Evolutionary conservation across 2,888 invertebrate genomes (phyloP).

Genomic region (Lasius fuliginosus): DNA sequence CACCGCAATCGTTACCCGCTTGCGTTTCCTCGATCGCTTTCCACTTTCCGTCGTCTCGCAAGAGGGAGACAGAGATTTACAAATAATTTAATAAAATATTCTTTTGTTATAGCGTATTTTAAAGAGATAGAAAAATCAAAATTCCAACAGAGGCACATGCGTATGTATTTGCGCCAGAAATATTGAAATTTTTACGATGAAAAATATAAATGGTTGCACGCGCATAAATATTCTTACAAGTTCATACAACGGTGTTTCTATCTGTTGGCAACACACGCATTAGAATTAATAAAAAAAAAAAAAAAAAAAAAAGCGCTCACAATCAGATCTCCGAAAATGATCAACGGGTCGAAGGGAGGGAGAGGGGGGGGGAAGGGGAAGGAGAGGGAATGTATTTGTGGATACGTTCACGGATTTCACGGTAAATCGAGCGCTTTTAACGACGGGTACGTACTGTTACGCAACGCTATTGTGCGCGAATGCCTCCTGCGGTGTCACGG

Average conservation of each 20-base stretch:
- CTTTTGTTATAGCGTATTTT: background rate
- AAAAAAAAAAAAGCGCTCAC: background rate
- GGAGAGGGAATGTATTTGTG: constrained; percentile 33
- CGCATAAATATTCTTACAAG: background rate
- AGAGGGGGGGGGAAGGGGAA: constrained; percentile 30
- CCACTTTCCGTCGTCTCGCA: background rate
- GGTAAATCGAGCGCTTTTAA: constrained; percentile 78
- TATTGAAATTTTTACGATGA: background rate
- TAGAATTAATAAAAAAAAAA: background rate
- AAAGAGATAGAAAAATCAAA: background rate
- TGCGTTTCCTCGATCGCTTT: too few relatives aligned
- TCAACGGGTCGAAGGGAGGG: constrained; percentile 65
- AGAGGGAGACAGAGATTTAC: background rate
- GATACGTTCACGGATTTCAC: constrained; percentile 74
- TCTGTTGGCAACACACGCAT: constrained; percentile 17
- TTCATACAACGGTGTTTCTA: background rate
- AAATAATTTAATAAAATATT: background rate
- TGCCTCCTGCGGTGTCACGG: constrained; percentile 83
- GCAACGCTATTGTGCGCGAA: constrained; percentile 74
- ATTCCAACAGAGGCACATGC: background rate
- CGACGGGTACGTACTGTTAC: constrained; percentile 64
- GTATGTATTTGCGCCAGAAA: background rate
- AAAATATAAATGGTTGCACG: background rate
- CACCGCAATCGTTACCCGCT: background rate
- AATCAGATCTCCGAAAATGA: constrained; percentile 72